phyloP scores from a whole-genome alignment of 2,797 vertebrate genomes.

The Melanotaenia maccullochi region DNA sequence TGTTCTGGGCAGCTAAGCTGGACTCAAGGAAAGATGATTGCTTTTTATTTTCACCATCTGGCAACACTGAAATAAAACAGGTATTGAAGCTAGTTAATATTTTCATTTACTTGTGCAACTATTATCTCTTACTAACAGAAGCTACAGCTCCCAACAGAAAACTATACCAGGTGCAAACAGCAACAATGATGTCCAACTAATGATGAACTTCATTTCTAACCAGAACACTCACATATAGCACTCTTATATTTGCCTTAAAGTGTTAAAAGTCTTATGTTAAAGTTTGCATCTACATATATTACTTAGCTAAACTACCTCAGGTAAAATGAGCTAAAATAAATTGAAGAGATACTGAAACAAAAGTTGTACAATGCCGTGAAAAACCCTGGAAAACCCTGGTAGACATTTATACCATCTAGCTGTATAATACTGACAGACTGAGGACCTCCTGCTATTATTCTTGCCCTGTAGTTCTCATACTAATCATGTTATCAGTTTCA shows the following conservation, averaged over 20 bases:
- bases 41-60: background rate
- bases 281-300: too few species aligned
- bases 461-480: background rate
- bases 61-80: background rate
- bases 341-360: too few species aligned
- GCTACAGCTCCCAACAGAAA: background rate
- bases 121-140: background rate
- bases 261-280: too few species aligned
- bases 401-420: background rate
- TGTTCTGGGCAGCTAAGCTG: background rate
- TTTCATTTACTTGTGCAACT: background rate
- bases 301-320: too few species aligned
- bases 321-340: too few species aligned
- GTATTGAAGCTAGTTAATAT: background rate
- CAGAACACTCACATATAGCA: background rate
- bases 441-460: background rate
- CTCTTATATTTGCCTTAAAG: too few species aligned
- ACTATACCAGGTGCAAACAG: background rate
- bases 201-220: background rate
- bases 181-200: background rate
- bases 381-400: too few species aligned
- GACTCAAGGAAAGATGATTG: background rate
- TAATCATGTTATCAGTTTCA: conserved; percentile 4
- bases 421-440: background rate
- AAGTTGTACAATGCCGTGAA: too few species aligned